Evolutionary conservation across 1,140 invertebrate species (phyloP), one percentile per base, ranked within the genome.

Genomic region (Drosophila lini): DNA sequence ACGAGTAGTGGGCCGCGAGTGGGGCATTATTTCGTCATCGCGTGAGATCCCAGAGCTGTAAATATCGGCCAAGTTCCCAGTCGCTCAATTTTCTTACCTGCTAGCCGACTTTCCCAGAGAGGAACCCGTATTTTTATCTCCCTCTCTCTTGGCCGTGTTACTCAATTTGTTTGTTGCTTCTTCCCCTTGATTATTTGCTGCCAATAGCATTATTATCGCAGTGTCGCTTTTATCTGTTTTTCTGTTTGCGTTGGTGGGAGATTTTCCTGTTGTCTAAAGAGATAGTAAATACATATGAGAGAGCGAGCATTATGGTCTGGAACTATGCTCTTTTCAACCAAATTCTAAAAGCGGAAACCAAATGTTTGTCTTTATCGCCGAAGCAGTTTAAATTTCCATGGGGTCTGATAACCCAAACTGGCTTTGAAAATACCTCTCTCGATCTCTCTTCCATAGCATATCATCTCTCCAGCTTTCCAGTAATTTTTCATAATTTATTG

Each of bases 21-120:
- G 52, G 40, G 61, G 76, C 76, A 31, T 13, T 16, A 63, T 83
- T 83, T 83, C 80, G 80, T 83, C 80, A 83, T 84, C 80, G 76
- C 64, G 25, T 62, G 71, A 45, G 74, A 62, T 58, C 61, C 42
- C 65, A 71, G 38, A 16, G 50, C 67, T 71, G 42, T 76, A 55
- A 76, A 76, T 76, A 76, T 76, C 74, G 74, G 74, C 74, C 73
- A 76, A 77, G 74, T 76, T 76, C 62, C 42, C 22, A 76, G 36
- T 32, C 11, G 53, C 22, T 52, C 34, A 36, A 22, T 52, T 67
- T 65, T 56, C 73, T 47, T 31, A 59, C 62, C 57, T 34, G 48
- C 73, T 57, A 65, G 41, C 53, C 57, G 41, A 74, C 70, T 74
- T 74, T 74, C 48, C 38, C 45, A 74, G 71, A 74, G 71, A 62